Evolutionary conservation across 2,888 invertebrate genomes (phyloP).

Genomic region (Fragum sueziense): DNA sequence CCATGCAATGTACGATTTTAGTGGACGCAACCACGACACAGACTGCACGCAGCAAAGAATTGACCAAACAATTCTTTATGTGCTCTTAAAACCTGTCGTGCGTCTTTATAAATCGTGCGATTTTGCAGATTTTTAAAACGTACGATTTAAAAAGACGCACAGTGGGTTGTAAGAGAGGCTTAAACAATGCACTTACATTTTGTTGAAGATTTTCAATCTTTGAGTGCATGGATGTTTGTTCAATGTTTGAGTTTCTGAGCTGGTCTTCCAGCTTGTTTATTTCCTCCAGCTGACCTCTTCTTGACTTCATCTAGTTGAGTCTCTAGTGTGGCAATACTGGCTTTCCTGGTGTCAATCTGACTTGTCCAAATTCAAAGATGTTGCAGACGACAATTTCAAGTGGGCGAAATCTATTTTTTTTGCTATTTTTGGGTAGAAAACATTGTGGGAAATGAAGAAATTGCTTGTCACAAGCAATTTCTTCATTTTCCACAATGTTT

Average conservation of each 20-base stretch:
- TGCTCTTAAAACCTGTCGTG: too few species aligned
- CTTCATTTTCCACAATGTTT: conserved; percentile 8
- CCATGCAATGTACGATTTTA: too few species aligned
- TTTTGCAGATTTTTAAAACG: too few species aligned
- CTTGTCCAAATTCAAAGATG: too few species aligned
- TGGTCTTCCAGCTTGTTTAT: conserved; percentile 76
- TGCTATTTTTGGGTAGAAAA: conserved; percentile 69
- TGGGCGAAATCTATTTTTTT: conserved; percentile 69
- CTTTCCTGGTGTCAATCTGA: conserved; percentile 75
- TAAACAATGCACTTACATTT: conserved; percentile 78
- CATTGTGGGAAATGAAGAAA: not conserved
- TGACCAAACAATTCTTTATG: too few species aligned
- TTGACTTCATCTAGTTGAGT: conserved; percentile 73
- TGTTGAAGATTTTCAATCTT: conserved; percentile 75
- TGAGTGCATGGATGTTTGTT: conserved; percentile 74
- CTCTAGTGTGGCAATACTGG: conserved; percentile 73
- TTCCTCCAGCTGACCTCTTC: conserved; percentile 73
- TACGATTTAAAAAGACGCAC: too few species aligned
- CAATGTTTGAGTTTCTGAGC: conserved; percentile 72
- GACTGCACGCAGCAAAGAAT: too few species aligned
- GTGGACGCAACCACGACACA: too few species aligned
- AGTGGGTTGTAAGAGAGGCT: too few species aligned
- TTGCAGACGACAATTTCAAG: too few species aligned
- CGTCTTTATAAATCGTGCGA: too few species aligned
- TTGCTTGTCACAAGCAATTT: not conserved